Evolutionary conservation across 2,888 invertebrate genomes (phyloP).

Genomic region (Tetragonula carbonaria): DNA sequence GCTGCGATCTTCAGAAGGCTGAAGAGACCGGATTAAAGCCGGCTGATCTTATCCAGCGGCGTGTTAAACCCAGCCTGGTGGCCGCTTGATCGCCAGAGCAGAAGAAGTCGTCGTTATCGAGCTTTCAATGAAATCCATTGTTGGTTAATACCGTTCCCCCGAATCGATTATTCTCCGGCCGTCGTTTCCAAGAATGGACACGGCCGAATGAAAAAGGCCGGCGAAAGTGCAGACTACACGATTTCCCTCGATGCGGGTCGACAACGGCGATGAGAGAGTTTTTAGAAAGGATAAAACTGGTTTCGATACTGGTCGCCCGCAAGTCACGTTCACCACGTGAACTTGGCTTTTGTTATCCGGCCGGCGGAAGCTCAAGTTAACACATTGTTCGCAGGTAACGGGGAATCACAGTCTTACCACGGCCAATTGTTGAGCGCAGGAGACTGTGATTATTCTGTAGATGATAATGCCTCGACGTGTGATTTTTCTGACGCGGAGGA

Average conservation of each 20-base stretch:
- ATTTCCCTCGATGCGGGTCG: slow-evolving; percentile 57
- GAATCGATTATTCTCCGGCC: slow-evolving; percentile 64
- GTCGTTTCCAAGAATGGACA: slow-evolving; percentile 47
- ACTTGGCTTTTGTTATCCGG: slow-evolving; percentile 50
- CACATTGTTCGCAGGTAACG: too few relatives aligned
- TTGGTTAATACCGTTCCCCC: slow-evolving; percentile 58
- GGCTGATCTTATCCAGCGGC: slow-evolving; percentile 61
- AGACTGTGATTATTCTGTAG: too few relatives aligned
- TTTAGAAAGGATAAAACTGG: slow-evolving; percentile 51
- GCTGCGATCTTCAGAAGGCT: slow-evolving; percentile 24
- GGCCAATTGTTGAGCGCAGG: too few relatives aligned
- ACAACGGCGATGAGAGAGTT: slow-evolving; percentile 16
- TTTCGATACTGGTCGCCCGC: slow-evolving; percentile 60
- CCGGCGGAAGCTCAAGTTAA: slow-evolving; percentile 22
- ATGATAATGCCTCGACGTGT: too few relatives aligned
- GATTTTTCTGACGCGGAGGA: too few relatives aligned
- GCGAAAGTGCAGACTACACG: slow-evolving; percentile 53
- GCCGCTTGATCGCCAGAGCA: slow-evolving; percentile 56
- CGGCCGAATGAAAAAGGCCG: slow-evolving; percentile 39
- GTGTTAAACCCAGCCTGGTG: slow-evolving; percentile 39
- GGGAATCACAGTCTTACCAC: too few relatives aligned
- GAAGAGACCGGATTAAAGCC: slow-evolving; percentile 51
- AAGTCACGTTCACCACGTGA: slow-evolving; percentile 52
- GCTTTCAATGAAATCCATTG: slow-evolving; percentile 66
- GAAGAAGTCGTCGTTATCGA: slow-evolving; percentile 68